Evolutionary conservation across 2,113 vertebrate genomes (phyloP), one percentile per base, ranked within the genome.

Genomic region (Nothoprocta pentlandii): DNA sequence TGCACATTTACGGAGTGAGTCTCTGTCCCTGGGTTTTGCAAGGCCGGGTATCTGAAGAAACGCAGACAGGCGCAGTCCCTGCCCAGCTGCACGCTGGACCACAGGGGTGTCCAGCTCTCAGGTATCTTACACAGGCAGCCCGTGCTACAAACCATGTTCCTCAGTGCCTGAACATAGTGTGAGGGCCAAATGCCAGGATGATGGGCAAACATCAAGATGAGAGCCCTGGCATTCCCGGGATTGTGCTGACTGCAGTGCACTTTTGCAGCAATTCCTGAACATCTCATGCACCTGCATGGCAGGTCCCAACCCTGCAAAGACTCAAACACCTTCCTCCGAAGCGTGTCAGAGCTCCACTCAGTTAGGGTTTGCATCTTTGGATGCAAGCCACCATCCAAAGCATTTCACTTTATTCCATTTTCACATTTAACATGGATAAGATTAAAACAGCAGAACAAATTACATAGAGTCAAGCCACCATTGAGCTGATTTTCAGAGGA

Each of bases 401-500:
- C 47, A 16, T 39, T 47, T 67, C 51, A 2, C 61, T 53, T 76
- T 10, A 42, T 75, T 85, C 75, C 22, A 9, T 74, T 81, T 73
- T 64, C 80, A 61, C 59, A 4, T 79, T 81, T 71, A 46, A 71
- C 25, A 69, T 69, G 34, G 41, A 20, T 25, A 39, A 0, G 0
- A 85, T 80, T 91, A 75, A 78, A 95, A 71, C 0, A 0, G 79
- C 78, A 89, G 53, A 78, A 71, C 6, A 36, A 93, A 68, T 88
- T 83, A 19, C 68, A 54, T 1, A 9, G 66, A 86, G 62, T 34
- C 83, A 94, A 95, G 69, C 49, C 58, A 88, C 77, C 80, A 69
- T 41, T 21, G 1, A 61, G 80, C 83, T 82, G 68, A 70, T 81
- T 73, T 93, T 84, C 62, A 77, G 86, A 90, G 80, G 93, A 96